Conservation (phyloP, 1,140 invertebrate species). For the Myzus persicae region DNA sequence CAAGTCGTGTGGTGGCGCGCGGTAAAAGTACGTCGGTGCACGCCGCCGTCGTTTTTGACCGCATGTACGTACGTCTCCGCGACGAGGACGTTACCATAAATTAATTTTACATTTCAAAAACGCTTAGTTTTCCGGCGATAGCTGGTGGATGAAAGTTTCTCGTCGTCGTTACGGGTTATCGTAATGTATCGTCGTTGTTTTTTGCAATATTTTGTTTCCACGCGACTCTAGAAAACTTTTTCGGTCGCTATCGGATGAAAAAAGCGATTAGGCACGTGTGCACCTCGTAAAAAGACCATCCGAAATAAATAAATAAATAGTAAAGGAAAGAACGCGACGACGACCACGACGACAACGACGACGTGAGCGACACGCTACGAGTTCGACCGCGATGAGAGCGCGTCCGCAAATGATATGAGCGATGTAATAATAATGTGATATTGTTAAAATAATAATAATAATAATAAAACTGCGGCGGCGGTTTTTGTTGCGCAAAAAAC, state of each 20-base stretch:
- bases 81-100: neutral
- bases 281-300: neutral
- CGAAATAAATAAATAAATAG: neutral
- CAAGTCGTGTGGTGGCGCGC: neutral
- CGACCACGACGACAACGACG: neutral
- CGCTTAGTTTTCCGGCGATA: neutral
- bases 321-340: neutral
- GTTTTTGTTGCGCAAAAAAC: conserved; percentile 22
- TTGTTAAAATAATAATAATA: conserved; percentile 4
- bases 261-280: neutral
- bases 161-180: neutral
- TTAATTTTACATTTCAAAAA: neutral
- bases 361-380: neutral
- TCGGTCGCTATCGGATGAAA: neutral
- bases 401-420: neutral
- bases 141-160: neutral
- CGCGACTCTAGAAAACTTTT: neutral
- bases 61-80: neutral
- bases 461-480: neutral
- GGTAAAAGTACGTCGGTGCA: conserved; percentile 33
- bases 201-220: neutral
- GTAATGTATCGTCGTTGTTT: neutral
- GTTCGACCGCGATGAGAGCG: neutral
- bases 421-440: conserved; percentile 2
- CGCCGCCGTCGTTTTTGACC: neutral